phyloP scores from a whole-genome alignment of 64 coral and sea anemone genomes.

The Acropora yongei region DNA sequence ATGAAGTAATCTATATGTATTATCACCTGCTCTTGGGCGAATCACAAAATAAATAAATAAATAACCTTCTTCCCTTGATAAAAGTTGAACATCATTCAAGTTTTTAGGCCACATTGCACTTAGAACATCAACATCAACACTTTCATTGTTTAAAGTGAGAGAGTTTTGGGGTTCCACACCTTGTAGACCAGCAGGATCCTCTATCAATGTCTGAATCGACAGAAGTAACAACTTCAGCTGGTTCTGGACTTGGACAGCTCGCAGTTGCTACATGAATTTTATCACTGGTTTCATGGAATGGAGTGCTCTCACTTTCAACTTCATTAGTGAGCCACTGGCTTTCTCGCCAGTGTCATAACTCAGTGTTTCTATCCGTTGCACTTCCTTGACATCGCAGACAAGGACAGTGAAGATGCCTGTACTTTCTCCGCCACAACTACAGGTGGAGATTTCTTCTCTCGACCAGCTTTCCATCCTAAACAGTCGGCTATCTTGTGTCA shows the following conservation, averaged over 20 bases:
- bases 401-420: constrained; percentile 71
- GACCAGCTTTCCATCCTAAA: constrained; percentile 20
- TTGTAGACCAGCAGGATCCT: background rate
- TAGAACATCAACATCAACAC: constrained; percentile 50
- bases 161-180: constrained; percentile 4
- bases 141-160: constrained; percentile 22
- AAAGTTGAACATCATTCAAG: constrained; percentile 67
- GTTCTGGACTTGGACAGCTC: background rate
- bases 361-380: constrained; percentile 51
- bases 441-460: constrained; percentile 57
- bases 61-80: constrained; percentile 58
- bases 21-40: too few relatives aligned
- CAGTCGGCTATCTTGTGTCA: constrained; percentile 4
- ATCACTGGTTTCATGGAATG: background rate
- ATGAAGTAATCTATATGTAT: too few relatives aligned
- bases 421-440: constrained; percentile 34
- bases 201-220: background rate
- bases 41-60: too few relatives aligned
- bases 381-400: constrained; percentile 46
- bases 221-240: background rate
- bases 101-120: constrained; percentile 68
- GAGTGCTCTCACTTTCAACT: background rate
- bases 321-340: background rate
- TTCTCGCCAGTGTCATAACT: constrained; percentile 68
- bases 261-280: background rate